Base-by-base conservation (phyloP, 2,797 vertebrate species). In the Mycteria americana region DNA sequence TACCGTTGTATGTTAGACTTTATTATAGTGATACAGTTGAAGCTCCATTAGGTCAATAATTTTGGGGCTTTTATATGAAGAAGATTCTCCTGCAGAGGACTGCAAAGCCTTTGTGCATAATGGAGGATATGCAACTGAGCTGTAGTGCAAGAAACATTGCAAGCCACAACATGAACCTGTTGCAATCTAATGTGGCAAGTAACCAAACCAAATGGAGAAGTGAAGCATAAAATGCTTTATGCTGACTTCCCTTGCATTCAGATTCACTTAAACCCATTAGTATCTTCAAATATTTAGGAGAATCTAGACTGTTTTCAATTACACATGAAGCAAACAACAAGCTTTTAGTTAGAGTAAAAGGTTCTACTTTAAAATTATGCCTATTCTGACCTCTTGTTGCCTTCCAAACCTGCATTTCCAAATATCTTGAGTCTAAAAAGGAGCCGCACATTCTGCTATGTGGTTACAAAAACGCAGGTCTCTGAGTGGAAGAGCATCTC, bases 231-330 rank as follows among this genome's bases (percentile, higher is more conserved):
- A 85, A 70, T 69, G 17, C 27, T 74, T 94, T 50, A 11, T 79
- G 48, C 57, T 89, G 43, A 46, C 37, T 92, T 91, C 11, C 15
- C 30, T 88, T 85, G 24, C 24, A 54, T 62, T 91, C 28, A n/a
- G 7, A 39, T 56, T 88, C 75, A 28, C 28, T 83, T 95, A 89
- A 93, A 33, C 19, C 53, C 50, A 59, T 95, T 85, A 92, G 27
- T 37, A 72, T 86, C 59, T 84, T 92, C 65, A 92, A 83, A 87
- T 89, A 86, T 91, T 95, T 75, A 88, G 85, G 53, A 83, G 28
- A 89, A 68, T 80, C 45, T 83, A 57, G 59, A 62, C n/a, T 54
- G 11, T 56, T 91, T 77, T 84, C n/a, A 84, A 75, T 89, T 86
- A 88, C 64, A 43, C 14, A 84, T 81, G 73, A 87, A 83, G 25